Evolutionary conservation across 1,140 invertebrate species (phyloP).

Genomic region (Aphelinus atriplicis): DNA sequence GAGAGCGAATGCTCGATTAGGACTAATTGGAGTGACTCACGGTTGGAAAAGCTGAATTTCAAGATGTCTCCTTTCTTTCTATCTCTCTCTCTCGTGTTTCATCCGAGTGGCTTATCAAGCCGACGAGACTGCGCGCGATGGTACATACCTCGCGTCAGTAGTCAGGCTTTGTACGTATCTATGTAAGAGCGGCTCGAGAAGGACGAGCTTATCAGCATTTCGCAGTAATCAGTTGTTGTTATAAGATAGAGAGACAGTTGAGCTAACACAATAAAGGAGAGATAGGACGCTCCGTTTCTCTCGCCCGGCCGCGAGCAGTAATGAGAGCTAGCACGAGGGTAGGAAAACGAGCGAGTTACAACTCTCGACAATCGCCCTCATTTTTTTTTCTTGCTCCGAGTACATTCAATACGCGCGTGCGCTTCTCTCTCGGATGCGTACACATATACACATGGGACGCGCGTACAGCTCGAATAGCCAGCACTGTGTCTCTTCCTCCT

Average conservation of each 20-base stretch:
- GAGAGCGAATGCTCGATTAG: no score
- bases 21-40: no score
- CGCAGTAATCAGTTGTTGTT: constrained; percentile 32
- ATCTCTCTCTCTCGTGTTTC: no score
- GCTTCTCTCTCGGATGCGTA: no score
- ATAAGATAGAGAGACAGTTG: constrained; percentile 21
- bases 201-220: constrained; percentile 17
- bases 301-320: background rate
- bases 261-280: constrained; percentile 18
- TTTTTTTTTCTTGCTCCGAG: background rate
- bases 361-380: background rate
- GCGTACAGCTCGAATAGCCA: constrained; percentile 9
- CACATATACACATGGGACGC: no score
- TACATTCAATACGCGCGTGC: background rate
- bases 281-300: background rate
- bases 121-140: background rate
- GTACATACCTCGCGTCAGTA: constrained; percentile 12
- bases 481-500: constrained; percentile 13
- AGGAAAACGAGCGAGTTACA: background rate
- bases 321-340: background rate
- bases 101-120: no score
- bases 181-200: no score
- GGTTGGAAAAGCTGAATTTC: no score
- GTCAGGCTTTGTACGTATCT: no score
- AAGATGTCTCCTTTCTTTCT: no score